phyloP scores from a whole-genome alignment of 2,888 invertebrate species.

The Ophion ellenae region DNA sequence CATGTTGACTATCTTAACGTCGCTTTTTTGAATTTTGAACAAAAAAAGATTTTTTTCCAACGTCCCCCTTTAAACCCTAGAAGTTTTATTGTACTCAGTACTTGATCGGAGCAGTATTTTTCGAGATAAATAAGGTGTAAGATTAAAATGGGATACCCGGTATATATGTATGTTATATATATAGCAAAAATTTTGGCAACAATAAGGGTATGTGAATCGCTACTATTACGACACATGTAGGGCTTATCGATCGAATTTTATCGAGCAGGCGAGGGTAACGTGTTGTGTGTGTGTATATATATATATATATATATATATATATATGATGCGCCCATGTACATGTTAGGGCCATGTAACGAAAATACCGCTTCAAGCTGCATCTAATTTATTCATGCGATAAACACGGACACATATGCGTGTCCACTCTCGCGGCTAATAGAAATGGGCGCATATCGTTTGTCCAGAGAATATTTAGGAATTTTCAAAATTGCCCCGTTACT shows the following conservation, averaged over 20 bases:
- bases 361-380: conserved; percentile 43
- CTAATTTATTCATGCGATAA: conserved; percentile 57
- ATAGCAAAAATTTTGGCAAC: neutral
- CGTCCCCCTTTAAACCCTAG: no score
- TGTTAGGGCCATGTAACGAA: neutral
- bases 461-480: conserved; percentile 22
- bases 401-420: conserved; percentile 28
- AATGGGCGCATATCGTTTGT: conserved; percentile 4
- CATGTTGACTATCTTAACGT: no score
- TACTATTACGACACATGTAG: conserved; percentile 22
- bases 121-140: no score
- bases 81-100: no score
- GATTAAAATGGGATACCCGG: neutral
- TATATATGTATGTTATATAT: conserved; percentile 1
- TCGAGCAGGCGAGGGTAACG: conserved; percentile 14
- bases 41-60: no score
- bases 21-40: no score
- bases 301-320: neutral
- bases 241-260: conserved; percentile 54
- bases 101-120: no score
- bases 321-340: neutral
- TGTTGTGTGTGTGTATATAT: conserved; percentile 14
- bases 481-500: conserved; percentile 14
- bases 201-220: conserved; percentile 40
- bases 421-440: conserved; percentile 33